Percentiles rank a stretch among this genome's conserved stretches.
Conservation (phyloP, 2,113 vertebrate genomes). For the Motacilla tschutschensis region DNA sequence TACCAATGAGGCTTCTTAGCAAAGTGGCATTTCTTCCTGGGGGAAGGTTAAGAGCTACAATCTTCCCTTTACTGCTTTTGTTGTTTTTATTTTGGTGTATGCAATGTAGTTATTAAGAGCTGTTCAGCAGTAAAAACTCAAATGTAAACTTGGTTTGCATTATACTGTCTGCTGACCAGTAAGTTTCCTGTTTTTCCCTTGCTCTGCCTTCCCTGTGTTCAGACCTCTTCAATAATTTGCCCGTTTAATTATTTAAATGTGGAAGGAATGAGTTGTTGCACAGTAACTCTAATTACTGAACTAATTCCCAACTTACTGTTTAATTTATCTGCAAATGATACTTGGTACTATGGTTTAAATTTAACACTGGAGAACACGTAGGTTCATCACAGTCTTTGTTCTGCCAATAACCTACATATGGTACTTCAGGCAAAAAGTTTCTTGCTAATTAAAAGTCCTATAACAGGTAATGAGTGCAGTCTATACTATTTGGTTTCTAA, state of each 20-base stretch:
- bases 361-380: not conserved
- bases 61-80: not conserved
- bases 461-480: not conserved
- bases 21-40: rapidly evolving
- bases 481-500: not conserved
- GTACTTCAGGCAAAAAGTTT: not conserved
- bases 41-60: not conserved
- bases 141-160: not conserved
- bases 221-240: not conserved
- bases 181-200: not conserved
- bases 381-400: not conserved
- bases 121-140: not conserved
- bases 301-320: not conserved
- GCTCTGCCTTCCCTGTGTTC: not conserved
- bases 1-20: rapidly evolving
- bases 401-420: not conserved
- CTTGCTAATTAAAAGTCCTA: not conserved
- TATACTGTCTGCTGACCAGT: not conserved
- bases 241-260: not conserved
- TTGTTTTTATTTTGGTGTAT: not conserved
- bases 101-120: not conserved
- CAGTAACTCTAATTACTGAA: not conserved
- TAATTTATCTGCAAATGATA: not conserved
- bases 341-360: not conserved
- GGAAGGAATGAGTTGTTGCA: not conserved